Percentiles rank a stretch among this genome's conserved stretches.
phyloP scores from a whole-genome alignment of 1,140 invertebrate genomes.

The Mya arenaria region DNA sequence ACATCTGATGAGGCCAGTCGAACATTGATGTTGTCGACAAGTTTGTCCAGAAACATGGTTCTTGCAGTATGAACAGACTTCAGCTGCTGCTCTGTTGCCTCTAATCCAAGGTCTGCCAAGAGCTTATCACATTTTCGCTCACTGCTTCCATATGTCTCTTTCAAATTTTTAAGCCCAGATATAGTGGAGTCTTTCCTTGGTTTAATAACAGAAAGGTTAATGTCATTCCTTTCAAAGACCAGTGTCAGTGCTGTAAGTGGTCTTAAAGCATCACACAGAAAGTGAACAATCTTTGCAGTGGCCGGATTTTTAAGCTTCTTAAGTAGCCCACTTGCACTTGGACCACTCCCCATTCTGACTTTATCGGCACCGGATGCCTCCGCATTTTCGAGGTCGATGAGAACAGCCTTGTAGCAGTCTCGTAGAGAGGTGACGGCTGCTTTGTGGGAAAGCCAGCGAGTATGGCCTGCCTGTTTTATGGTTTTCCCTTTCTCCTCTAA shows the following conservation, averaged over 20 bases:
- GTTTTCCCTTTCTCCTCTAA: not conserved
- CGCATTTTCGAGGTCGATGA: slow-evolving; percentile 24
- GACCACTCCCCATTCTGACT: slow-evolving; percentile 1
- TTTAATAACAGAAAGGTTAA: not conserved
- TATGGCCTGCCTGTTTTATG: not conserved
- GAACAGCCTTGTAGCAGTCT: not conserved
- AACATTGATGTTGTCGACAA: too few relatives aligned
- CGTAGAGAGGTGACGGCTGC: not conserved
- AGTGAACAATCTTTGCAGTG: not conserved
- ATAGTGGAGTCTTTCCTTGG: slow-evolving; percentile 10
- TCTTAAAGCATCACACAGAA: slow-evolving; percentile 16
- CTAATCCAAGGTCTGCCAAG: too few relatives aligned
- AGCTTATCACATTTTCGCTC: too few relatives aligned
- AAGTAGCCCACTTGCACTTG: slow-evolving; percentile 1
- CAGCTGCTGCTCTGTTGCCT: too few relatives aligned
- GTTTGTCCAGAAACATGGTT: too few relatives aligned
- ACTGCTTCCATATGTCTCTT: too few relatives aligned
- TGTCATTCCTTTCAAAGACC: not conserved
- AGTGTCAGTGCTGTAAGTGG: not conserved
- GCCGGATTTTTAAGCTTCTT: slow-evolving; percentile 1
- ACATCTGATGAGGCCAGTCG: too few relatives aligned
- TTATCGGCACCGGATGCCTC: not conserved
- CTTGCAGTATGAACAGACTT: too few relatives aligned
- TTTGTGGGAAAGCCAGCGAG: slow-evolving; percentile 1
- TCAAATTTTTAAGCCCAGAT: too few relatives aligned